phyloP scores from a whole-genome alignment of 1,140 invertebrate species.

The Lamellibrachia luymesi region DNA sequence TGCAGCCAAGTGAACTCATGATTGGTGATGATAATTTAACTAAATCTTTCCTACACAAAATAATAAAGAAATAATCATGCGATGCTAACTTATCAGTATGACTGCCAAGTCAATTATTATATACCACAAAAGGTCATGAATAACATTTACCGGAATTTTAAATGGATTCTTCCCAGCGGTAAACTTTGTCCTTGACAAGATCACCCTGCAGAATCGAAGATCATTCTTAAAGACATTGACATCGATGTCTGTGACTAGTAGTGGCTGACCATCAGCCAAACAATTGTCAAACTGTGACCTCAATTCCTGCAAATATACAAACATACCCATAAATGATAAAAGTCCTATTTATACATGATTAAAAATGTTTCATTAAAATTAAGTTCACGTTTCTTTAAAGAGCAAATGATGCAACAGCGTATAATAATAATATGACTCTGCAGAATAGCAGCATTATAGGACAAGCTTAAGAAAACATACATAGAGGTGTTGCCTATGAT shows the following conservation, averaged over 20 bases:
- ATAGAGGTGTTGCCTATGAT: neutral
- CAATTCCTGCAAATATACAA: constrained; percentile 41
- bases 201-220: constrained; percentile 42
- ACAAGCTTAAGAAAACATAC: neutral
- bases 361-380: neutral
- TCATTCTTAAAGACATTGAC: constrained; percentile 41
- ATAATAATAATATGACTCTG: neutral
- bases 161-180: constrained; percentile 48
- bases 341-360: neutral
- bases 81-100: neutral
- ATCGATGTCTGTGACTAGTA: constrained; percentile 53
- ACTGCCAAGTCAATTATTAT: neutral
- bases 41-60: too few relatives aligned
- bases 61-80: neutral
- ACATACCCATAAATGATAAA: neutral
- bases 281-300: constrained; percentile 54
- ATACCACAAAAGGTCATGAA: neutral
- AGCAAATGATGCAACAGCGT: neutral
- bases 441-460: neutral
- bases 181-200: constrained; percentile 44
- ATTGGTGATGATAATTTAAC: too few relatives aligned
- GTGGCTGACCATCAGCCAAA: constrained; percentile 48
- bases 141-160: constrained; percentile 51
- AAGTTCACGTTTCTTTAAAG: neutral
- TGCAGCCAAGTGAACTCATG: too few relatives aligned